Base-by-base conservation (phyloP, 1,140 invertebrate species). In the Apis mellifera region DNA sequence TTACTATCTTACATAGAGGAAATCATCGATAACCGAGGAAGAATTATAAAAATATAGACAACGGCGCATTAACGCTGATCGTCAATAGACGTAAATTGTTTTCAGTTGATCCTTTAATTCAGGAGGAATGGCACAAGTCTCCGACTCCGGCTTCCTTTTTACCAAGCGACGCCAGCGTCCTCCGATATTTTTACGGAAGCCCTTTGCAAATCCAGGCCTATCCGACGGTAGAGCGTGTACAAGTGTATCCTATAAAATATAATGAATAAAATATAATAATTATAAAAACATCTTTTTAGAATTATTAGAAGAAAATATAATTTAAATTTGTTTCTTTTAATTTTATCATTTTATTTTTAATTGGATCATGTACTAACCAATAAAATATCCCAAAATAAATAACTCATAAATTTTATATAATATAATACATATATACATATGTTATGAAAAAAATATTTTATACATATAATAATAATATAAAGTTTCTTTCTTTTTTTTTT, bases 81-180 rank as follows among this genome's bases (percentile, higher is more conserved):
- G 84, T 96, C 95, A 98, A 94, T 98, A 98, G 87, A 98, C 97
- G 93, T 98, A 98, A 89, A 98, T 98, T 90, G 97, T 96, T 94
- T 98, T 98, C 62, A 98, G 95, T 94, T 98, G 97, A 85, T 97
- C 97, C 93, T 97, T 97, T 82, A 97, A 95, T 94, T 98, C 97
- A 52, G 97, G 96, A 77, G 97, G 97, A 94, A 98, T 97, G 89
- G 96, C 96, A 95, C 97, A 97, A 78, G 96, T 95, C 90, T 97
- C 96, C 91, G 96, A 95, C 88, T 96, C 95, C 55, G 96, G 95
- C 94, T 97, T 97, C 95, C 96, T 96, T 91, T 97, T 97, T 75
- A 97, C 96, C 86, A 97, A 94, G 87, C 97, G 95, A 93, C 96
- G 96, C 96, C 97, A 97, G 89, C 96, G 96, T 87, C 97, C 97